Conservation (phyloP, 1,140 invertebrate genomes). For the Cecropterus lyciades region DNA sequence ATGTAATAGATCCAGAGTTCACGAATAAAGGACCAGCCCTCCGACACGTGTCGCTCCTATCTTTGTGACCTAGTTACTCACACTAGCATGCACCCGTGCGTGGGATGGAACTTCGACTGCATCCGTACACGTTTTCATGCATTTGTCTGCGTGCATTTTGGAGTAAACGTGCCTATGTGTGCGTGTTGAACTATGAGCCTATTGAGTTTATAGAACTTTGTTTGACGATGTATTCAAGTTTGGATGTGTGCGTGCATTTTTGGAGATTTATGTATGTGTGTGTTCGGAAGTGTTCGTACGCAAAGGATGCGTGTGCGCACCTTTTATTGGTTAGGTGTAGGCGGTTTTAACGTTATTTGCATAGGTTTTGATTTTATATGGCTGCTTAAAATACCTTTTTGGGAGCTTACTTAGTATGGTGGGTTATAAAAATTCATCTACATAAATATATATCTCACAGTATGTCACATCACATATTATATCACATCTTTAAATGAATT, state of each 20-base stretch:
- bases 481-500: too few relatives aligned
- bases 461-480: too few relatives aligned
- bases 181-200: slow-evolving; percentile 49
- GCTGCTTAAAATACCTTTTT: slow-evolving; percentile 1
- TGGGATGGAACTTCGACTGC: slow-evolving; percentile 46
- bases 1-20: slow-evolving; percentile 46
- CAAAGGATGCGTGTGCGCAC: slow-evolving; percentile 37
- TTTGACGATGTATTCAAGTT: slow-evolving; percentile 31
- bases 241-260: slow-evolving; percentile 45
- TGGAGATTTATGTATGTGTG: slow-evolving; percentile 44
- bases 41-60: slow-evolving; percentile 79
- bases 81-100: slow-evolving; percentile 48
- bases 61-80: slow-evolving; percentile 79
- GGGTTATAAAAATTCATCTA: too few relatives aligned
- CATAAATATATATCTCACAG: too few relatives aligned
- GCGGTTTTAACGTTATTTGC: slow-evolving; percentile 42
- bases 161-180: slow-evolving; percentile 55
- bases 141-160: slow-evolving; percentile 62
- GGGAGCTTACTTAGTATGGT: neutral
- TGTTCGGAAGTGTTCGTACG: slow-evolving; percentile 39
- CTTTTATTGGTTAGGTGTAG: slow-evolving; percentile 43
- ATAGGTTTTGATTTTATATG: slow-evolving; percentile 39
- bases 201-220: slow-evolving; percentile 36
- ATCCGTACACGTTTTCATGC: slow-evolving; percentile 42
- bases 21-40: slow-evolving; percentile 69